phyloP scores from a whole-genome alignment of 2,888 invertebrate species.

The Gastrophysa polygoni region DNA sequence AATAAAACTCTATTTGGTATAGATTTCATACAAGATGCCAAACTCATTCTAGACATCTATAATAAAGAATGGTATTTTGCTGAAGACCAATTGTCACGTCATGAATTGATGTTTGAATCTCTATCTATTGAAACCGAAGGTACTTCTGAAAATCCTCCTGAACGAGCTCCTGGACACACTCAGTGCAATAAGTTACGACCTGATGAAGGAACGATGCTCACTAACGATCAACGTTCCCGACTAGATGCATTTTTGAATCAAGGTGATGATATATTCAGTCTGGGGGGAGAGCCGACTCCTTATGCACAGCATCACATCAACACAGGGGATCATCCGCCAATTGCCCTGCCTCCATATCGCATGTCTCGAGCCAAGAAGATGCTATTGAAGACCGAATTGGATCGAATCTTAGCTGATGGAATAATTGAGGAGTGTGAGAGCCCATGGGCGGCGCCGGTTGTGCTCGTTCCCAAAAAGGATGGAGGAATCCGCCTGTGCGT shows the following conservation, averaged over 20 bases:
- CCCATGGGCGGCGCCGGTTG: conserved; percentile 47
- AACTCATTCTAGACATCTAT: conserved; percentile 5
- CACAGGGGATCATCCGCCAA: conserved; percentile 44
- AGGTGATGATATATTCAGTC: conserved; percentile 8
- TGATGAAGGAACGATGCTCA: conserved; percentile 2
- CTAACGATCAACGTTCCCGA: not conserved
- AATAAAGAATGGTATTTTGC: conserved; percentile 13
- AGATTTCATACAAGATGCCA: conserved; percentile 22
- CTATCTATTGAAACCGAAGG: not conserved
- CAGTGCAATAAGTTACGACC: not conserved
- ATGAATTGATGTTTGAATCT: conserved; percentile 6
- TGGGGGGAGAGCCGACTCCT: conserved; percentile 25
- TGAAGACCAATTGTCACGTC: not conserved
- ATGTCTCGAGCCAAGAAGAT: conserved; percentile 41
- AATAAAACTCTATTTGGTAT: conserved; percentile 21
- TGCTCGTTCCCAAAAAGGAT: conserved; percentile 10
- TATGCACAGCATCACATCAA: conserved; percentile 43
- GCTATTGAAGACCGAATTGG: conserved; percentile 42
- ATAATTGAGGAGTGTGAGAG: conserved; percentile 53
- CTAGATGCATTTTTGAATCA: conserved; percentile 5
- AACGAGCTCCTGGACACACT: not conserved
- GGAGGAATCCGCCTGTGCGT: conserved; percentile 43
- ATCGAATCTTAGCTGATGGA: conserved; percentile 44
- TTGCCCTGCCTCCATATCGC: conserved; percentile 49
- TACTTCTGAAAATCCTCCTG: not conserved